These are phyloP conservation scores for Harpegnathos saltator DNA, from an alignment of 1,140 invertebrate species.

Conservation along the genomic window DNA sequence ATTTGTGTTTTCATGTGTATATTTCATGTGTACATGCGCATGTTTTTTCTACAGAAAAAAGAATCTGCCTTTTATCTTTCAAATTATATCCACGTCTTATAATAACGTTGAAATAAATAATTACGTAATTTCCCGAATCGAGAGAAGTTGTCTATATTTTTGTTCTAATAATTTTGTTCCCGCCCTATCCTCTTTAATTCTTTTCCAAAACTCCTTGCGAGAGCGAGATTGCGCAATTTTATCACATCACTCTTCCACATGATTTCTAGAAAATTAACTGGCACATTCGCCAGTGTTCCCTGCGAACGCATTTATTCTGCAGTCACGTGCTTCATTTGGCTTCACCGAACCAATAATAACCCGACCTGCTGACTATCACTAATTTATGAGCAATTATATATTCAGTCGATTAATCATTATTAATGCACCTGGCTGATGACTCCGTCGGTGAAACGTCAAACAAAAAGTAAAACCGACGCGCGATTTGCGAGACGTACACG, in stretches of 20 bases:
- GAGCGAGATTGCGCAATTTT: neutral
- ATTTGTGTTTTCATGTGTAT: too few relatives aligned
- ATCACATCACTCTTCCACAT: neutral
- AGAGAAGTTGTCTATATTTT: neutral
- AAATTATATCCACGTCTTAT: neutral
- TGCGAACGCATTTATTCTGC: slow-evolving; percentile 37
- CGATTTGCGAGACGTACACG: neutral
- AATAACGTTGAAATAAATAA: neutral
- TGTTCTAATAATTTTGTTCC: neutral
- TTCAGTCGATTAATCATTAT: slow-evolving; percentile 32
- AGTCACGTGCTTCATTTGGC: neutral
- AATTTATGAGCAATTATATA: slow-evolving; percentile 41
- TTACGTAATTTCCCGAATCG: neutral
- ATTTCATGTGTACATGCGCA: too few relatives aligned
- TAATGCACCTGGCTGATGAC: neutral
- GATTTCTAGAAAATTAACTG: slow-evolving; percentile 43
- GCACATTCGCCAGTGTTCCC: slow-evolving; percentile 21
- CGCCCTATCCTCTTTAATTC: neutral
- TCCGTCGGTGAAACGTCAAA: neutral
- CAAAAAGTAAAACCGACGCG: neutral
- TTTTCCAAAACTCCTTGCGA: neutral
- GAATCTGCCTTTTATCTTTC: slow-evolving; percentile 21
- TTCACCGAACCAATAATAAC: slow-evolving; percentile 2
- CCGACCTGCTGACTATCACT: neutral
- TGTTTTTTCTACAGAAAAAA: slow-evolving; percentile 33